phyloP scores from a whole-genome alignment of 2,113 vertebrate species.

The Phyllopteryx taeniolatus region DNA sequence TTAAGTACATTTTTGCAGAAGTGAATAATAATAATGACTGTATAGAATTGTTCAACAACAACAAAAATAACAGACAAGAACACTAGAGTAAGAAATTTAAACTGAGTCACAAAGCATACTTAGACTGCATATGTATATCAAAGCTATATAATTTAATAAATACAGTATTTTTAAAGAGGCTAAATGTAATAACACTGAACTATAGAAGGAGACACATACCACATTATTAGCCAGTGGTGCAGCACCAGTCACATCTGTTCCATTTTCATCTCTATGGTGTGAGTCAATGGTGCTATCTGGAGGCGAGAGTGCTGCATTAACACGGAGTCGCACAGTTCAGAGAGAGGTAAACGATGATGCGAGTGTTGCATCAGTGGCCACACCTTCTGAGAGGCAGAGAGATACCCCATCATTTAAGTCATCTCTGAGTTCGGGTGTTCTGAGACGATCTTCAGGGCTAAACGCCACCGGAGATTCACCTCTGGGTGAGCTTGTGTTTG shows the following conservation, averaged over 20 bases:
- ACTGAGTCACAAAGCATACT: background rate
- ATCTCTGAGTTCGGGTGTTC: conserved; percentile 78
- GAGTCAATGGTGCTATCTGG: conserved; percentile 83
- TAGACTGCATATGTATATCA: background rate
- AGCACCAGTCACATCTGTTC: conserved; percentile 69
- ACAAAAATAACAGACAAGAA: background rate
- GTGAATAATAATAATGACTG: background rate
- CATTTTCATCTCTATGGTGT: conserved; percentile 73
- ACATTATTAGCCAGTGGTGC: conserved; percentile 79
- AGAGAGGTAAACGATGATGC: background rate
- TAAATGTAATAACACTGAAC: conserved; percentile 3
- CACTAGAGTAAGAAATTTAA: no score
- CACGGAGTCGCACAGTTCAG: background rate
- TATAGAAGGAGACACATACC: conserved; percentile 68
- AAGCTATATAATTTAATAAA: background rate
- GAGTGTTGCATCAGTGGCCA: background rate
- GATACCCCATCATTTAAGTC: conserved; percentile 87
- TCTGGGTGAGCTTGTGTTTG: conserved; percentile 74
- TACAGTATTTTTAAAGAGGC: background rate
- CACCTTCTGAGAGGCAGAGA: conserved; percentile 90
- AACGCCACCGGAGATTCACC: conserved; percentile 77
- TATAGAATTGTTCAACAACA: background rate
- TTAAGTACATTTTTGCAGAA: no score
- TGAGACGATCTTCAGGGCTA: conserved; percentile 77
- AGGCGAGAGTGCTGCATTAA: conserved; percentile 48